Conservation (phyloP, 2,113 vertebrate species). For the Panthera uncia region DNA sequence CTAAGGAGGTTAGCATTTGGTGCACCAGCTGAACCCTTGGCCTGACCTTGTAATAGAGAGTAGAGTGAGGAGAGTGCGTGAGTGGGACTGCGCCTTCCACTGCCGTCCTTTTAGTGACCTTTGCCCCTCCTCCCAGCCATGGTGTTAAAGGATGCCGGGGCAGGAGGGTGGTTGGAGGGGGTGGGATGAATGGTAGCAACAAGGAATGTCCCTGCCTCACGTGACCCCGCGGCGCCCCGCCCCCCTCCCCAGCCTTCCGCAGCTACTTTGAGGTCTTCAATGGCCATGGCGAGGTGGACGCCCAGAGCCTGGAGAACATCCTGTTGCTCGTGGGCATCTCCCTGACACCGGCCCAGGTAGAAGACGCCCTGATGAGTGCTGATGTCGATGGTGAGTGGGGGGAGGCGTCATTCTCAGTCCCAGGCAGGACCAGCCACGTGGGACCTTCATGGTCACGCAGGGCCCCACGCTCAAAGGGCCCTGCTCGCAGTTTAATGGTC, state of each 20-base stretch:
- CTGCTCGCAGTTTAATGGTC: not conserved
- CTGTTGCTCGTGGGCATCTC: conserved; percentile 52
- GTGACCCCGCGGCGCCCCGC: accelerated
- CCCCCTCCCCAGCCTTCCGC: conserved; percentile 64
- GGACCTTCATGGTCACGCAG: accelerated
- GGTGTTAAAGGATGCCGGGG: not conserved
- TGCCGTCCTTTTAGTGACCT: too few species aligned
- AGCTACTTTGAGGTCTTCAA: conserved; percentile 74
- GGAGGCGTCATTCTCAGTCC: not conserved
- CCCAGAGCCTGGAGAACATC: conserved; percentile 46
- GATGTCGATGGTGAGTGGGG: conserved; percentile 54
- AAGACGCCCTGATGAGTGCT: conserved; percentile 59
- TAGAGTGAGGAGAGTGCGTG: accelerated
- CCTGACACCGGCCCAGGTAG: conserved; percentile 32
- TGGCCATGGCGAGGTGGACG: conserved; percentile 33
- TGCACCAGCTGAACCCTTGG: not conserved
- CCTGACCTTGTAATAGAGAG: not conserved
- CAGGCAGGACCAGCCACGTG: accelerated
- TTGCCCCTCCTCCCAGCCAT: not conserved
- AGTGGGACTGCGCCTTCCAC: accelerated
- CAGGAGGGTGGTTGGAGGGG: not conserved
- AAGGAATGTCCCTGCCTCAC: accelerated
- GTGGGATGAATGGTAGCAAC: too few species aligned
- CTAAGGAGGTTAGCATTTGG: not conserved
- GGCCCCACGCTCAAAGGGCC: accelerated